Conservation (phyloP, 2,113 vertebrate genomes). For the Pogona vitticeps region DNA sequence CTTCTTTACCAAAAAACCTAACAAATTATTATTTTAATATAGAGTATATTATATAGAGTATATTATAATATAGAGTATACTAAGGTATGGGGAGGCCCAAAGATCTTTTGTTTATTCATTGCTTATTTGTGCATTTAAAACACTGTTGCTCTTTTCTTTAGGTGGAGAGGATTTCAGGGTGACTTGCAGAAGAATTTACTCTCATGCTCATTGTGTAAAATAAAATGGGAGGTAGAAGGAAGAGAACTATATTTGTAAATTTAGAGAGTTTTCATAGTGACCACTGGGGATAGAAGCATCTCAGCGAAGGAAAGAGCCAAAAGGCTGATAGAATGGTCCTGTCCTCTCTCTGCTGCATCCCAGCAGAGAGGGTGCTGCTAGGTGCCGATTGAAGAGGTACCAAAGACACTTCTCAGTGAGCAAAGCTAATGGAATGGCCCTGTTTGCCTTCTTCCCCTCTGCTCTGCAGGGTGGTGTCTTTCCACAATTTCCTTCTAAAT, state of each 20-base stretch:
- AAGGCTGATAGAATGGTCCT: not conserved
- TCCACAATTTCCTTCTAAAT: not conserved
- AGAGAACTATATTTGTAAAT: not conserved
- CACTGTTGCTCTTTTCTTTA: not conserved
- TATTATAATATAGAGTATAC: too few species aligned
- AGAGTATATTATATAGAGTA: too few species aligned
- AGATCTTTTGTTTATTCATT: not conserved
- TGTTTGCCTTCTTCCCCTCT: not conserved
- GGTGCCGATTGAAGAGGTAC: too few species aligned
- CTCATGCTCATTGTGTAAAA: not conserved
- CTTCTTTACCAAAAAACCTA: constrained; percentile 18
- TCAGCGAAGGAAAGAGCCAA: not conserved
- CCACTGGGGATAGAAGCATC: not conserved
- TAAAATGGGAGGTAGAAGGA: not conserved
- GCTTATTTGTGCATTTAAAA: not conserved
- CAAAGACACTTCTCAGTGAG: not conserved
- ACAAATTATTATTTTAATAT: constrained; percentile 1
- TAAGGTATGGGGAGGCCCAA: not conserved
- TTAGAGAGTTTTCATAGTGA: not conserved
- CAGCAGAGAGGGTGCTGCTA: not conserved
- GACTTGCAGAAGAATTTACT: not conserved
- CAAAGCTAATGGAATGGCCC: not conserved
- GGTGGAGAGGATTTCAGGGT: not conserved
- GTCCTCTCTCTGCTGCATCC: not conserved
- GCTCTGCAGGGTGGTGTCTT: not conserved